Evolutionary conservation across 2,113 vertebrate genomes (phyloP).

Genomic region (Corapipo altera): DNA sequence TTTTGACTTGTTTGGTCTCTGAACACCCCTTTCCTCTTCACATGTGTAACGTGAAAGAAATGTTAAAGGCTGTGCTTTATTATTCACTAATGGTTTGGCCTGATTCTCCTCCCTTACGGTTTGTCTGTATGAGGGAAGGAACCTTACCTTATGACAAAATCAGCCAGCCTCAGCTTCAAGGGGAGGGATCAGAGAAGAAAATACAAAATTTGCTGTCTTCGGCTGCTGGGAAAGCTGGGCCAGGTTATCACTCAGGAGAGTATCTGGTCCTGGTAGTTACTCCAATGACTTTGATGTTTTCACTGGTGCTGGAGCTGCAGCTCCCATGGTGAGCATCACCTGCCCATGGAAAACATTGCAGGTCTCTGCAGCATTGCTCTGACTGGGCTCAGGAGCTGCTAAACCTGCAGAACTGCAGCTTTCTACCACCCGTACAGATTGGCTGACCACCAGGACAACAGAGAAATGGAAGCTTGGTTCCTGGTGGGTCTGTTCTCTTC

Average conservation of each 20-base stretch:
- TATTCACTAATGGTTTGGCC: background rate
- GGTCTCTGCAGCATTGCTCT: background rate
- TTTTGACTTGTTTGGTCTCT: slow-evolving; percentile 19
- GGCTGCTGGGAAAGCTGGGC: background rate
- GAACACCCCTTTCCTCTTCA: slow-evolving; percentile 21
- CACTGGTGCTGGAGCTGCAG: background rate
- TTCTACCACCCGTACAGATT: background rate
- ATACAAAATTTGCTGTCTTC: background rate
- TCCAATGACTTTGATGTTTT: background rate
- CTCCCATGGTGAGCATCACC: background rate
- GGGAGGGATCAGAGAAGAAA: background rate
- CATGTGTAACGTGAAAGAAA: background rate
- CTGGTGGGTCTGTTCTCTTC: accelerated
- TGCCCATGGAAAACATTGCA: accelerated
- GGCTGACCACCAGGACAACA: accelerated
- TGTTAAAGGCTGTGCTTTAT: background rate
- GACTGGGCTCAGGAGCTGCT: background rate
- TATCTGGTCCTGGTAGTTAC: background rate
- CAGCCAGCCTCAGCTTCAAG: background rate
- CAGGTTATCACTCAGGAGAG: background rate
- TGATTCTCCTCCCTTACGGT: background rate
- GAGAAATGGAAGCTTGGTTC: background rate
- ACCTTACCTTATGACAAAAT: background rate
- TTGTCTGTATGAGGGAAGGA: slow-evolving; percentile 3
- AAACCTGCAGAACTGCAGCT: background rate